Base-by-base conservation (phyloP, 2,888 invertebrate genomes). In the Cabera pusaria region DNA sequence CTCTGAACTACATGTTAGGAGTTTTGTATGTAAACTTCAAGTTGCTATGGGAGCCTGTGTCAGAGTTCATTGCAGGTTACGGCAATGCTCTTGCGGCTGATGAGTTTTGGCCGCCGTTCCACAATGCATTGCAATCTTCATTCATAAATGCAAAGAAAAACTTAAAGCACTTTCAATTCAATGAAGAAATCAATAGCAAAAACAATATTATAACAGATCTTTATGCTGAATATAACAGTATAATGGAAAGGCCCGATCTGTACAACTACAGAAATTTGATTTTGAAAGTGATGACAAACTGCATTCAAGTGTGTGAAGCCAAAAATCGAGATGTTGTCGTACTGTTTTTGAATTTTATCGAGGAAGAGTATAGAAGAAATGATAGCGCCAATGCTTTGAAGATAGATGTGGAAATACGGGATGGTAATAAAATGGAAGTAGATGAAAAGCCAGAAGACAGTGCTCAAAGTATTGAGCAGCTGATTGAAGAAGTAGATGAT, bases 11-110 rank as follows among this genome's bases (percentile, higher is more conserved):
- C 61, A 90, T 98, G 59, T 89, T 98, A 16, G 97, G 98, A 1
- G 91, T 93, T 41, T 83, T 98, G 27, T 96, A 95, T 72, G 90
- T 95, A 8, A 98, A 98, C 72, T 98, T 98, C 63, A 94, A 95
- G 55, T 84, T 97, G 6, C 72, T 98, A 0, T 98, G 98, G 98
- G 94, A 95, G 45, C 96, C 97, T 0, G 90, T 95, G 0, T 87
- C 91, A 6, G 92, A 94, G 62, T 89, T 97, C 20, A 92, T 98
- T 25, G 91, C 93, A 1, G 91, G 93, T 0, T 95, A 95, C 67
- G 95, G 96, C 0, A 90, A 90, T 58, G 90, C 91, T 0, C 72
- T 94, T 60, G 65, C 85, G 0, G 61, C 79, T 0, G 79, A 91
- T n/a, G 83, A 90, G 11, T 96, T 96, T 79, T 97, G 96, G 96